Evolutionary conservation across 64 coral and sea anemone genomes (phyloP), one percentile per base, ranked within the genome.

Genomic region (Acropora tenuis): DNA sequence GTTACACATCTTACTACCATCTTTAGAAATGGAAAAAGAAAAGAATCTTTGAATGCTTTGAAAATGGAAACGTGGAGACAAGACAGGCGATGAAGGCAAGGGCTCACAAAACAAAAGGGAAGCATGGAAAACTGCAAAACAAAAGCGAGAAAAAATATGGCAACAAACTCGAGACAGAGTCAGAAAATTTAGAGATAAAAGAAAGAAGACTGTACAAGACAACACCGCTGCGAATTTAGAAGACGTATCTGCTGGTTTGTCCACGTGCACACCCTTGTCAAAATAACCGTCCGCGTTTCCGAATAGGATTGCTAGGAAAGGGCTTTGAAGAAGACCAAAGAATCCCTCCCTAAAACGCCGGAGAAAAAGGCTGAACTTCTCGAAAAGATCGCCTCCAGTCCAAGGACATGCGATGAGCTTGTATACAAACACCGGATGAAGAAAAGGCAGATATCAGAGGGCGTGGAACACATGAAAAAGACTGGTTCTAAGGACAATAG

Each of bases 161-260:
- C 41, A 89, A 66, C 77, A 90, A 72, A 90, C 17, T 10, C 77
- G 61, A 16, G 63, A 90, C 46, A 90, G 88, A 71, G 88, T 80
- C 16, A 80, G 77, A 48, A 41, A 9, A 69, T 47, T 80, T 19
- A 19, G 88, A 89, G 76, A 79, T 69, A 89, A 90, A 44, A 71
- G 59, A 80, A 90, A 44, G 61, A 55, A 88, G 57, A 55, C 52
- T 55, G 52, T 55, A 55, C 52, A 55, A 55, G 52, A 55, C 52
- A 55, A 55, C 52, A 55, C 1, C 6, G 52, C 52, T 55, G 86
- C 50, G 50, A 75, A 75, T 48, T 49, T 30, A 69, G 75, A 68
- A 80, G 88, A 48, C 46, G 69, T 46, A 76, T 68, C 12, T 71
- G 68, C 0, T 71, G 18, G 52, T 6, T 20, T 4, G 43, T 55